Evolutionary conservation across 2,797 vertebrate genomes (phyloP).

Genomic region (Enteromius radiatus): DNA sequence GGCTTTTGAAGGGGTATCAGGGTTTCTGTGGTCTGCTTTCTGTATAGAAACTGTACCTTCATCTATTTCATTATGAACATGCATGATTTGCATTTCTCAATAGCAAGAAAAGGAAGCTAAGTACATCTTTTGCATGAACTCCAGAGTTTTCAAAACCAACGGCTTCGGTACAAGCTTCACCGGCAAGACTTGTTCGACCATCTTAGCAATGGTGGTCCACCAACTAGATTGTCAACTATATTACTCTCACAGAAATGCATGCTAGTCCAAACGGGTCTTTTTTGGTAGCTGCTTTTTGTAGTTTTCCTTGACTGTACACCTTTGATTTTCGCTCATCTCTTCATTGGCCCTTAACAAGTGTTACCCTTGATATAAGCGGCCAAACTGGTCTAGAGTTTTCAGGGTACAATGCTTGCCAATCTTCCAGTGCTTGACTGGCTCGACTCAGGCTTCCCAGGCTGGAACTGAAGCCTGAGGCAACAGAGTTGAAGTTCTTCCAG

Average conservation of each 20-base stretch:
- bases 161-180: neutral
- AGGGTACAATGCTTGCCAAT: neutral
- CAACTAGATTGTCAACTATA: neutral
- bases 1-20: constrained; percentile 39
- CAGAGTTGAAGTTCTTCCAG: constrained; percentile 75
- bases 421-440: constrained; percentile 35
- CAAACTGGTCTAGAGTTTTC: constrained; percentile 19
- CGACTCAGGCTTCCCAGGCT: constrained; percentile 47
- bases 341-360: neutral
- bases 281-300: neutral
- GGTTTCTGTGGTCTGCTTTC: constrained; percentile 36
- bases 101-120: constrained; percentile 6
- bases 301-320: neutral
- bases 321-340: constrained; percentile 1
- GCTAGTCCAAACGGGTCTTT: neutral
- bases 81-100: constrained; percentile 20
- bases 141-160: neutral
- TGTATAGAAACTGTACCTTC: constrained; percentile 42
- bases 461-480: constrained; percentile 47
- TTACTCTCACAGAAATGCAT: neutral
- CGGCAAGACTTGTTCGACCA: neutral
- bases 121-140: neutral
- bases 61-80: constrained; percentile 54
- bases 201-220: neutral
- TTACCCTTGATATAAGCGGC: constrained; percentile 11